Evolutionary conservation across 2,113 vertebrate genomes (phyloP).

Genomic region (Hemiscyllium ocellatum): DNA sequence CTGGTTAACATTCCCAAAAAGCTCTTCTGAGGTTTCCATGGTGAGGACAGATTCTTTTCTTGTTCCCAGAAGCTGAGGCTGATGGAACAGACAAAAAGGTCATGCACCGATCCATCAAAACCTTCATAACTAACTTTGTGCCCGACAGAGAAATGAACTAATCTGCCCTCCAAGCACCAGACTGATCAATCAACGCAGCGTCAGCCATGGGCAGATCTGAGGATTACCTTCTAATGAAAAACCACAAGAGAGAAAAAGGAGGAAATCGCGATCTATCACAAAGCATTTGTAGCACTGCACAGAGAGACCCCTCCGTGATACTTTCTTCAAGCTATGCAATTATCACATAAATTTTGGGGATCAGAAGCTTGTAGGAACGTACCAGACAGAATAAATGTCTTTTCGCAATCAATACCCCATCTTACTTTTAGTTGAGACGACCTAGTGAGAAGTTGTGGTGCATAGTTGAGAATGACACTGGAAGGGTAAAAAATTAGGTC

Average conservation of each 20-base stretch:
- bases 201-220: background rate
- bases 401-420: background rate
- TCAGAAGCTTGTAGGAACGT: background rate
- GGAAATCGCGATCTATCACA: background rate
- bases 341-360: background rate
- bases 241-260: background rate
- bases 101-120: background rate
- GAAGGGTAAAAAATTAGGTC: too few species aligned
- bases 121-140: background rate
- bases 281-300: background rate
- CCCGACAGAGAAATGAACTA: background rate
- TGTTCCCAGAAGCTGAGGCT: background rate
- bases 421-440: background rate
- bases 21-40: background rate
- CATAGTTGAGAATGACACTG: background rate
- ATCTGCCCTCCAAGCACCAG: background rate
- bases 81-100: background rate
- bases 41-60: background rate
- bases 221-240: background rate
- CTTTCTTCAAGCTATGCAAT: background rate
- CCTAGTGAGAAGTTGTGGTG: background rate
- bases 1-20: background rate
- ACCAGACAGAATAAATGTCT: constrained; percentile 11
- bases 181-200: background rate
- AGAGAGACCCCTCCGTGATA: background rate